Base-by-base conservation (phyloP, 2,113 vertebrate genomes). In the Semnornis frantzii region DNA sequence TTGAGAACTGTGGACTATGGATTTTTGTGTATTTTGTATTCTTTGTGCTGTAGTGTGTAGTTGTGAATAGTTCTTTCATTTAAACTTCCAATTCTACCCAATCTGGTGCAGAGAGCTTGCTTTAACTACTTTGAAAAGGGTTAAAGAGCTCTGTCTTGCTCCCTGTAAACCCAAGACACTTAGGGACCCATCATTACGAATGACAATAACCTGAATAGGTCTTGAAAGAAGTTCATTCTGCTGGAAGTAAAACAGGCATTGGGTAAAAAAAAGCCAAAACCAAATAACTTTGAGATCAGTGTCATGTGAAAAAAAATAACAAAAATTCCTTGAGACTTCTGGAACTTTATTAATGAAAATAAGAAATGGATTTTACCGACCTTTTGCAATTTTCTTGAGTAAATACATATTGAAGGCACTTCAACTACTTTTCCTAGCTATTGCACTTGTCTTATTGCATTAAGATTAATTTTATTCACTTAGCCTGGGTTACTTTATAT, bases 391-490 rank as follows among this genome's bases (percentile, higher is more conserved):
- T 90, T 95, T 91, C 21, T 15, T 58, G 57, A 70, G 15, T 81
- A 83, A 89, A 75, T 70, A 82, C 7, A 27, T 25, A 52, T n/a
- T 28, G 63, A 54, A 88, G 39, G 71, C 28, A 63, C 30, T 88
- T 85, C 28, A 73, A 65, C 24, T 87, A 69, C 82, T 90, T 94
- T 90, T 95, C 91, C 57, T 73, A 87, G 55, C 39, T 64, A 54
- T 50, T 87, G 65, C 14, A n/a, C 91, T 93, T 81, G 9, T 94
- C 91, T 93, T 92, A 93, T 77, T 93, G n/a, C 48, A 82, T 66
- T 76, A 87, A 93, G 96, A 82, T 74, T 68, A 89, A 94, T 96
- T 97, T 97, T 88, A 87, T 94, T 97, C 80, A 88, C 80, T 96
- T 94, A 95, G 57, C 33, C 54, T 54, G 62, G 92, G 77, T 87